A percentile compares a stretch with the other conserved stretches of the same genome.
Conservation (phyloP, 1,140 invertebrate genomes). For the Stegodyphus dumicola region DNA sequence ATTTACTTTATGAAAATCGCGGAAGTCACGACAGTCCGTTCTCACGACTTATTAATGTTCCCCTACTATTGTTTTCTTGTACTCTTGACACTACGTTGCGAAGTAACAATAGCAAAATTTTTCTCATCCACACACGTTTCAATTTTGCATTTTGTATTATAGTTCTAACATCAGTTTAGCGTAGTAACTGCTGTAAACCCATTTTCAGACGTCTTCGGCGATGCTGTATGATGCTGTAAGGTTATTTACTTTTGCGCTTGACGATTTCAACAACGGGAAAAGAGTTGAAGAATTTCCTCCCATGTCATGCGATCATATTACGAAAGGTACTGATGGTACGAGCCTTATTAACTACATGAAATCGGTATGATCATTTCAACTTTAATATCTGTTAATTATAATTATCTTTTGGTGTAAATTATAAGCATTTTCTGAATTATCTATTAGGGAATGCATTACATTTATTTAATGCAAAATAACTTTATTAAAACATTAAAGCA, state of each 20-base stretch:
- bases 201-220: slow-evolving; percentile 69
- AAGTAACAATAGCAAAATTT: too few species aligned
- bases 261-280: slow-evolving; percentile 66
- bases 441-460: too few species aligned
- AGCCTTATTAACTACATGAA: slow-evolving; percentile 69
- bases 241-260: slow-evolving; percentile 68
- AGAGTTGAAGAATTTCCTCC: slow-evolving; percentile 63
- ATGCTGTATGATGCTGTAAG: slow-evolving; percentile 70
- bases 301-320: slow-evolving; percentile 67
- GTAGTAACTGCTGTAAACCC: too few species aligned
- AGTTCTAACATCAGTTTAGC: background rate
- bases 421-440: too few species aligned
- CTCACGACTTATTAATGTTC: too few species aligned
- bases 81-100: too few species aligned
- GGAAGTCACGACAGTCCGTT: too few species aligned
- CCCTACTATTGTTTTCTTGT: too few species aligned
- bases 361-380: slow-evolving; percentile 63
- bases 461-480: background rate
- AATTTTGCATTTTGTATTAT: background rate
- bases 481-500: background rate
- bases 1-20: too few species aligned
- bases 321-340: slow-evolving; percentile 67
- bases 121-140: background rate
- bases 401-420: too few species aligned
- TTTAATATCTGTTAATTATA: too few species aligned